phyloP scores from a whole-genome alignment of 2,113 vertebrate genomes.

The Oreochromis niloticus region DNA sequence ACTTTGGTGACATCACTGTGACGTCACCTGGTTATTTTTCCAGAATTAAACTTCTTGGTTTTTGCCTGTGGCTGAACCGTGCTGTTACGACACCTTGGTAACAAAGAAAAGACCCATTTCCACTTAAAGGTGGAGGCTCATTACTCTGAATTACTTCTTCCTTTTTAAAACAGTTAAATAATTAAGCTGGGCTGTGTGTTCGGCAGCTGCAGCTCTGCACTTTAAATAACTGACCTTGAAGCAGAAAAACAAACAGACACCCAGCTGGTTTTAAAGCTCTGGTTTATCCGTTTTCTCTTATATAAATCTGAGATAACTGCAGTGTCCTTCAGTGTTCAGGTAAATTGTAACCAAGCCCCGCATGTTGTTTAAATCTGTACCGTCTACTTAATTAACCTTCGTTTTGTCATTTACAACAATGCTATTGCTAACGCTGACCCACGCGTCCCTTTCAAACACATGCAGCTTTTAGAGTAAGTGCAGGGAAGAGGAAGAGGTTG shows the following conservation, averaged over 20 bases:
- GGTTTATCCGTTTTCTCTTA: not conserved
- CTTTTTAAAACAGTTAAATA: not conserved
- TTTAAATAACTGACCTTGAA: not conserved
- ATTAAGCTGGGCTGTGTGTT: not conserved
- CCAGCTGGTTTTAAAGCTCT: not conserved
- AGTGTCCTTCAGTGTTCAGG: not conserved
- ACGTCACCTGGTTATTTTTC: not conserved
- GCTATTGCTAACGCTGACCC: not conserved
- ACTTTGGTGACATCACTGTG: not conserved
- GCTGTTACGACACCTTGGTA: not conserved
- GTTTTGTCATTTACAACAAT: conserved; percentile 9
- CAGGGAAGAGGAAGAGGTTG: no score
- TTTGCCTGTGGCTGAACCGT: not conserved
- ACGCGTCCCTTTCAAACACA: not conserved
- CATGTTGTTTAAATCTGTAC: not conserved
- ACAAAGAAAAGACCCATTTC: not conserved
- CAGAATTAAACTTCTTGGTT: not conserved
- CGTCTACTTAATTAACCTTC: not conserved
- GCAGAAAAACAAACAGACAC: not conserved
- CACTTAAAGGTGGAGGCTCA: not conserved
- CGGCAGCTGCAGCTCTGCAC: not conserved
- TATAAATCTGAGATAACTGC: not conserved
- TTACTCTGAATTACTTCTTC: not conserved
- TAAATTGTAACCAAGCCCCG: not conserved
- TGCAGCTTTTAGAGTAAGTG: not conserved